Percentiles rank a stretch among this genome's conserved stretches.
Conservation (phyloP, 2,888 invertebrate genomes). For the Drymonia ruficornis region DNA sequence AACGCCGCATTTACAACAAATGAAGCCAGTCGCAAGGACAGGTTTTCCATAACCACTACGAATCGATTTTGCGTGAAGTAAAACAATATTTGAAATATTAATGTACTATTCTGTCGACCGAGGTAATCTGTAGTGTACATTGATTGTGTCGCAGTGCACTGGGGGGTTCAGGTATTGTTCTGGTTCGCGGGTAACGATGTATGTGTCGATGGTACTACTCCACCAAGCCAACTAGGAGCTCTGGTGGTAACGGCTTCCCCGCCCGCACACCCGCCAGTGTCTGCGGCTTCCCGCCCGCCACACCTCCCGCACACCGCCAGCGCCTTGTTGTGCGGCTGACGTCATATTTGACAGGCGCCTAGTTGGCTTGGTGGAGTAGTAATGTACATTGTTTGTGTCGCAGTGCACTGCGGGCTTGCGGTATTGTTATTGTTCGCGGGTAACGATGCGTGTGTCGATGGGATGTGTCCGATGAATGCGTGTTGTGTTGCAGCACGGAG, state of each 20-base stretch:
- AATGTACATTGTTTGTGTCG: neutral
- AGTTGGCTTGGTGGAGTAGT: too few relatives aligned
- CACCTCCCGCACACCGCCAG: too few relatives aligned
- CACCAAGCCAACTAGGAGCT: too few relatives aligned
- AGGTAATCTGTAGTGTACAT: neutral
- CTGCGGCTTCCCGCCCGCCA: too few relatives aligned
- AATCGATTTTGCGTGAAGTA: neutral
- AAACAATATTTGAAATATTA: neutral
- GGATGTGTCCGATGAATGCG: conserved; percentile 1
- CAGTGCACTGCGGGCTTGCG: neutral
- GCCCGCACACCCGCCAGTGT: too few relatives aligned
- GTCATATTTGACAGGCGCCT: too few relatives aligned
- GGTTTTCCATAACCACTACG: too few relatives aligned
- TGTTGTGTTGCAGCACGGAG: conserved; percentile 89
- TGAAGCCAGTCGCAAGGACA: too few relatives aligned
- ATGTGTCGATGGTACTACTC: conserved; percentile 3
- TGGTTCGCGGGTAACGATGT: conserved; percentile 18
- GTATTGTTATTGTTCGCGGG: conserved; percentile 22
- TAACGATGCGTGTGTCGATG: conserved; percentile 10
- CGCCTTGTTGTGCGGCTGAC: too few relatives aligned
- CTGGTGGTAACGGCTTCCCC: too few relatives aligned
- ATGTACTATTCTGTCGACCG: neutral
- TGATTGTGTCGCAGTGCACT: neutral
- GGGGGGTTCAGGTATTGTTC: conserved; percentile 3
- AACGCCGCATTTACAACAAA: too few relatives aligned